These are phyloP conservation scores for Drosophila nigrodunni DNA, from an alignment of 1,140 invertebrate genomes.

Conservation along the genomic window DNA sequence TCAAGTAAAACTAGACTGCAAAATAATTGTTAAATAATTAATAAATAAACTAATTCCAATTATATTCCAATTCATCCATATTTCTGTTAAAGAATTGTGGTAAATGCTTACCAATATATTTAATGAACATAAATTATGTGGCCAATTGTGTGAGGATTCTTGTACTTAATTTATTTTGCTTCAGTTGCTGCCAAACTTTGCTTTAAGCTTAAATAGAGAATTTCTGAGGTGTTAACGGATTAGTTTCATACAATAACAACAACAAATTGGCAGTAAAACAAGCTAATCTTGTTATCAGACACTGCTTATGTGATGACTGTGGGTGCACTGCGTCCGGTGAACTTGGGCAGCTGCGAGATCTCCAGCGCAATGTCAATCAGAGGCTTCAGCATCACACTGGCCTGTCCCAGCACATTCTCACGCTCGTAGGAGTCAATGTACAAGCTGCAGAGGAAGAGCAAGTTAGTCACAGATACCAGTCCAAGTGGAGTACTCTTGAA, in stretches of 20 bases:
- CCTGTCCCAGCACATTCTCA: conserved; percentile 89
- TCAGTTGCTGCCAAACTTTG: conserved; percentile 18
- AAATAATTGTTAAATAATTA: not conserved
- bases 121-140: conserved; percentile 16
- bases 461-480: not conserved
- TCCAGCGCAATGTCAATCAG: conserved; percentile 95
- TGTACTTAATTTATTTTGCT: conserved; percentile 12
- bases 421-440: conserved; percentile 96
- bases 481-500: not conserved
- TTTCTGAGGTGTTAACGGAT: conserved; percentile 32
- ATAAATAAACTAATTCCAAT: not conserved
- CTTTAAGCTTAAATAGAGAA: conserved; percentile 49
- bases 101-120: conserved; percentile 1
- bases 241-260: conserved; percentile 55
- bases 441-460: conserved; percentile 86
- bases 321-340: conserved; percentile 94
- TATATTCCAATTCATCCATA: not conserved
- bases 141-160: conserved; percentile 29
- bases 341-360: conserved; percentile 92
- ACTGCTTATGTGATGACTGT: conserved; percentile 97
- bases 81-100: conserved; percentile 6
- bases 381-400: conserved; percentile 94
- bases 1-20: not conserved
- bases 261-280: conserved; percentile 23
- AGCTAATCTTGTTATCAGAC: not conserved